Base-by-base conservation (phyloP, 64 coral and sea anemone genomes). In the Montipora sp. region DNA sequence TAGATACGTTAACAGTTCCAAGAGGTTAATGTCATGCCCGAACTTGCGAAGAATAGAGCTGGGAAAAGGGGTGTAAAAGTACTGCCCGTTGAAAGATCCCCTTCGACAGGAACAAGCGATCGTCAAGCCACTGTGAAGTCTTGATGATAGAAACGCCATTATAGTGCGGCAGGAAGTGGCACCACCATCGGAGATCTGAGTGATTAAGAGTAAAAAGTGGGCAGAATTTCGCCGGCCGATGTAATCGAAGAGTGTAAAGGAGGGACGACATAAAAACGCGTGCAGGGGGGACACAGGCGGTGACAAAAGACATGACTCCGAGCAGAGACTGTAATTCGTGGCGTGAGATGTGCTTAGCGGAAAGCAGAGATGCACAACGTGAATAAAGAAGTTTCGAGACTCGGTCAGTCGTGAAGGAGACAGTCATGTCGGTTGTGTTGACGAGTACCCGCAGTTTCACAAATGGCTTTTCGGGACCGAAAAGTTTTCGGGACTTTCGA, bases 1-100 rank as follows among this genome's bases (percentile, higher is more conserved):
- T 48, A 1, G 73, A 44, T 36, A 36, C 36, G 50, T 11, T 11
- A 63, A 79, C 51, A 8, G 60, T 73, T 51, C 61, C 27, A 1
- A 79, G 27, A 21, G 24, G 73, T 89, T 89, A 47, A 89, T 89
- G 21, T 60, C 87, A n/a, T 89, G 87, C 12, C 87, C 73, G 14
- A 77, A 88, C 6, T 16, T 47, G 50, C 36, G 12, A 3, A 12
- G 6, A 20, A 89, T 79, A 13, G 59, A 15, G 16, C 60, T 10
- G 46, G 87, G 48, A 77, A 88, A 77, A 5, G 13, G 75, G 36
- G 87, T 79, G 48, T 77, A 68, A 77, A 77, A 88, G 60, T 24
- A 88, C 18, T 58, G 47, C 19, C 86, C 86, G 4, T 67, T 16
- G 50, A 87, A 87, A 10, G 73, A 87, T 11, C 83, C 63, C 1